Percentiles rank a stretch among this genome's conserved stretches.
Evolutionary conservation across 2,797 vertebrate species (phyloP).

Genomic region (Mus spretus): DNA sequence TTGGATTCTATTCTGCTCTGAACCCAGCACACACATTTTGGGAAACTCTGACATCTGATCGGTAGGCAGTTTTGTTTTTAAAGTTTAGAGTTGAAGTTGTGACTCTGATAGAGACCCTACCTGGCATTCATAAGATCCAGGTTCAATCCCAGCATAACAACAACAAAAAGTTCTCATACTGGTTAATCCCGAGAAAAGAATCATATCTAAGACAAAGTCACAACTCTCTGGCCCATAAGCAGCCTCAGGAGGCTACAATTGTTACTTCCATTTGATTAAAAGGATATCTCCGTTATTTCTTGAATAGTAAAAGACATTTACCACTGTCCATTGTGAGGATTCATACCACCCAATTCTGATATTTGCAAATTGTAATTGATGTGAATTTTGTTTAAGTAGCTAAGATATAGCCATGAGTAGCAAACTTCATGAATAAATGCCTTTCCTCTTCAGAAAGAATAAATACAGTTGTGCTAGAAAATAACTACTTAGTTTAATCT

Average conservation of each 20-base stretch:
- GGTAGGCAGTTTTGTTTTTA: background rate
- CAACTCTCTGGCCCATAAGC: background rate
- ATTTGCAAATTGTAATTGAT: background rate
- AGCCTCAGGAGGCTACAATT: background rate
- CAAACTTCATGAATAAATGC: background rate
- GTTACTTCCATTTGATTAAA: background rate
- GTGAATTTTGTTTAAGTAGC: background rate
- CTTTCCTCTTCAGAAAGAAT: slow-evolving; percentile 19
- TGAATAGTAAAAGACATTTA: background rate
- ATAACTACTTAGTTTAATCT: background rate
- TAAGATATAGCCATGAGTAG: background rate
- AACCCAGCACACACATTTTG: background rate
- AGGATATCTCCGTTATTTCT: background rate
- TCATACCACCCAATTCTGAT: too few relatives aligned
- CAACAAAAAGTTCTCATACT: background rate
- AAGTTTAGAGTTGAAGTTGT: background rate
- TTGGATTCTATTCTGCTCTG: background rate
- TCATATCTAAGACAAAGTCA: background rate
- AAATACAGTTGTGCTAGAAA: background rate
- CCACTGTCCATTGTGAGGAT: background rate
- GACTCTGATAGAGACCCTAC: background rate
- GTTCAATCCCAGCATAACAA: background rate
- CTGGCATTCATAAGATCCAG: background rate
- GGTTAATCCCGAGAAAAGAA: background rate
- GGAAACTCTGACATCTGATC: background rate